Conservation (phyloP, 1,140 invertebrate species). For the Musca domestica region DNA sequence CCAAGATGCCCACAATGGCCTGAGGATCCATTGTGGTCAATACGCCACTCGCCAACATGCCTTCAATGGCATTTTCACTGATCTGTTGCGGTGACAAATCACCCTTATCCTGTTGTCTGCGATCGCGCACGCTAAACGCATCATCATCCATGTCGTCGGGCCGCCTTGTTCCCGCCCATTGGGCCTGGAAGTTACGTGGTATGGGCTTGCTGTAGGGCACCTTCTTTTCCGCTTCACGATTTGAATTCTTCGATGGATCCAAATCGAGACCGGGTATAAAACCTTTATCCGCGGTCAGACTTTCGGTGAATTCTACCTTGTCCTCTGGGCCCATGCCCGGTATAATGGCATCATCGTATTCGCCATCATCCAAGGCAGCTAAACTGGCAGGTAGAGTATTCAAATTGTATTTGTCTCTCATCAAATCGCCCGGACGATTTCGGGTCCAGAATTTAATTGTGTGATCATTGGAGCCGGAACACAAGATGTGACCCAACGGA, state of each 20-base stretch:
- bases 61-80: conserved; percentile 70
- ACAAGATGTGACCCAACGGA: conserved; percentile 96
- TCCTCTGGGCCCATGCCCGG: conserved; percentile 90
- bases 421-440: conserved; percentile 95
- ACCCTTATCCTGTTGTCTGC: conserved; percentile 59
- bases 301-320: conserved; percentile 67
- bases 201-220: conserved; percentile 94
- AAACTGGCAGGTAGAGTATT: conserved; percentile 83
- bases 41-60: conserved; percentile 63
- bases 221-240: conserved; percentile 75
- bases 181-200: conserved; percentile 91
- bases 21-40: conserved; percentile 65
- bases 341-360: conserved; percentile 77
- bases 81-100: conserved; percentile 60
- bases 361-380: conserved; percentile 69
- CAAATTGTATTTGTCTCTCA: conserved; percentile 97
- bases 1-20: conserved; percentile 64
- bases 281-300: conserved; percentile 58
- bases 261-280: conserved; percentile 85
- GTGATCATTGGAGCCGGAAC: conserved; percentile 97
- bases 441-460: conserved; percentile 99
- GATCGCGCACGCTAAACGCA: conserved; percentile 28
- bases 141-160: conserved; percentile 55
- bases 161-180: conserved; percentile 81
- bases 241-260: conserved; percentile 62